These are phyloP conservation scores for Ptyas mucosa DNA, from an alignment of 2,113 vertebrate genomes.

Conservation along the genomic window DNA sequence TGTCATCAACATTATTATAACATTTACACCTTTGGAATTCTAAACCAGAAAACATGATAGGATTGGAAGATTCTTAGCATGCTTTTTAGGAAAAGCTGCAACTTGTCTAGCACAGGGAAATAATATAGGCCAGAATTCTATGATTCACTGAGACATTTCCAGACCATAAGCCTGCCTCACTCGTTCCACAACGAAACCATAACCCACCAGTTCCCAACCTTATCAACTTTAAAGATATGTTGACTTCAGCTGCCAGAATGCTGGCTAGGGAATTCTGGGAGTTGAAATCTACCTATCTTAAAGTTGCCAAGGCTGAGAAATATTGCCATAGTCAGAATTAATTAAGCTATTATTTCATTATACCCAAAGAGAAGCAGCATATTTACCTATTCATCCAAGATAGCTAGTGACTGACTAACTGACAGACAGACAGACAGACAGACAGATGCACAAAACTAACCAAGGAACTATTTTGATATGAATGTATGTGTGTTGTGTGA, in stretches of 20 bases:
- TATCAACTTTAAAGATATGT: background rate
- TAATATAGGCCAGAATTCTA: background rate
- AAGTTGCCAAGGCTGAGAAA: background rate
- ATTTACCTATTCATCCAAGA: background rate
- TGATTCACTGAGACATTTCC: background rate
- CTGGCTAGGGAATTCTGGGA: background rate
- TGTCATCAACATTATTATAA: background rate
- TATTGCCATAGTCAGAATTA: background rate
- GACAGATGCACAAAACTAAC: background rate
- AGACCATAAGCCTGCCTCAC: background rate
- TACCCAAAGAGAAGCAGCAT: background rate
- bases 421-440: background rate
- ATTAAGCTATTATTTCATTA: background rate
- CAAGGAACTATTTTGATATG: background rate
- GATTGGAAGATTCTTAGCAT: background rate
- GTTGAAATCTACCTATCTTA: background rate
- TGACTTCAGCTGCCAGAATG: background rate
- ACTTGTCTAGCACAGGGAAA: background rate
- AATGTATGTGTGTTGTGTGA: background rate
- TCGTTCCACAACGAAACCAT: background rate
- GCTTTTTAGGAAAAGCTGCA: background rate
- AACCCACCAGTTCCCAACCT: background rate
- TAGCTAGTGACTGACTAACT: background rate
- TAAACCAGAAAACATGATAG: background rate
- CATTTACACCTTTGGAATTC: background rate